Evolutionary conservation across 2,888 invertebrate genomes (phyloP), one percentile per base, ranked within the genome.

Genomic region (Macrosoma leucophasiata): DNA sequence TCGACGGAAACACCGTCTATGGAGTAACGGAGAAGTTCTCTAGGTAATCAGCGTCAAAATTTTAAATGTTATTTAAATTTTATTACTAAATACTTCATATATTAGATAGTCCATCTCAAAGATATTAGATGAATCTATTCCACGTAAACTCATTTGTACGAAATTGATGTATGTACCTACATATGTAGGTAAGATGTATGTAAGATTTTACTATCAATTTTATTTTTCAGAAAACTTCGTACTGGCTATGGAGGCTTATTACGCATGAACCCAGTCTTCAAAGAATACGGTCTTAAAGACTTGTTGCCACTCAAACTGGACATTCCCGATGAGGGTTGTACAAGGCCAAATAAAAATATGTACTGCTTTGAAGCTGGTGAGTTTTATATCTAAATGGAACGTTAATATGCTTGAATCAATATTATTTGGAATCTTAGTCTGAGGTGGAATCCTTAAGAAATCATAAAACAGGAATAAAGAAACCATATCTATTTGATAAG

Each of bases 261-360:
- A 53, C 88, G 94, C 17, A 95, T 95, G 94, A 94, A 95, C 72
- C 94, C 95, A 8, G 93, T 92, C 0, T 95, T 96, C 74, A 87
- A 90, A 42, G 92, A 94, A 57, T 94, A 93, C 50, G 95, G 95
- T 0, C 84, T 96, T 0, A 95, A 94, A 64, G 96, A 96, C 62
- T 79, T 96, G 44, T 74, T 96, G 22, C 96, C 96, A 0, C 77
- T 95, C 29, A 96, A 96, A 68, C 82, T 95, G 29, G 94, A 95
- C 58, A 91, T 95, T 50, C 95, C 96, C 9, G 96, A 96, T 62
- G 95, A 96, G 82, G 96, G 96, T 18, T 96, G 96, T 71, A 95
- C 95, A 2, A 86, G 96, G 36, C 94, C 94, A 0, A 95, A 95
- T 69, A 88, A 90, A 59, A 92, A 94, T 46, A 94, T 95, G 91